A percentile compares a stretch with the other conserved stretches of the same genome.
phyloP scores from a whole-genome alignment of 2,797 vertebrate genomes.

The Sebastes oblongus region DNA sequence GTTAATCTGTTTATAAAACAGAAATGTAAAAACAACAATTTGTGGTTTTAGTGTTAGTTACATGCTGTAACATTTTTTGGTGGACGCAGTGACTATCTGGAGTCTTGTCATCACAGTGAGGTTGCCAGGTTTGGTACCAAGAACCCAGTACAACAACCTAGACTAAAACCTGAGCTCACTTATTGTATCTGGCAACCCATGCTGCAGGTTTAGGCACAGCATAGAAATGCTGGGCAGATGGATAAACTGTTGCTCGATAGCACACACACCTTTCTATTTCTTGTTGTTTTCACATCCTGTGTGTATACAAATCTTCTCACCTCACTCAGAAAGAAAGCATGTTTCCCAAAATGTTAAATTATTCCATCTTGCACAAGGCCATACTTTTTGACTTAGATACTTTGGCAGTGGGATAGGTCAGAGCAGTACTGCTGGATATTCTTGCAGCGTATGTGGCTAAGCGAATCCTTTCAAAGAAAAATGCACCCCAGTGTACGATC shows the following conservation, averaged over 20 bases:
- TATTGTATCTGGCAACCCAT: background rate
- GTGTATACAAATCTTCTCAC: background rate
- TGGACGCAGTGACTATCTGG: background rate
- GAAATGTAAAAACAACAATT: background rate
- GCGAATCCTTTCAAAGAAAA: slow-evolving; percentile 15
- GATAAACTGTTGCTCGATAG: background rate
- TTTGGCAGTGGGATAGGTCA: background rate
- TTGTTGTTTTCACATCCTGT: background rate
- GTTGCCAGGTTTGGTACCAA: background rate
- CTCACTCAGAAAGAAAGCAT: background rate
- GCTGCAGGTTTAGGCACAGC: background rate
- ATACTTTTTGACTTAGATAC: background rate
- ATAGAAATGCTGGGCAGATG: background rate
- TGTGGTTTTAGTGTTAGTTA: background rate
- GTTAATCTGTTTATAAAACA: too few relatives aligned
- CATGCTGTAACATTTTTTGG: background rate
- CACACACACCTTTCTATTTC: too few relatives aligned
- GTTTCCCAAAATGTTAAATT: background rate
- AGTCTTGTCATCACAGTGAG: background rate
- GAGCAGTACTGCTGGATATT: background rate
- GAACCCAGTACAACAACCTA: background rate
- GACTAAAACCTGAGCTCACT: background rate
- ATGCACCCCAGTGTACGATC: background rate
- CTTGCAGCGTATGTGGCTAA: background rate
- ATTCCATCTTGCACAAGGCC: background rate